Percentiles rank a stretch among this genome's conserved stretches.
Evolutionary conservation across 2,888 invertebrate species (phyloP).

Genomic region (Agrochola litura): DNA sequence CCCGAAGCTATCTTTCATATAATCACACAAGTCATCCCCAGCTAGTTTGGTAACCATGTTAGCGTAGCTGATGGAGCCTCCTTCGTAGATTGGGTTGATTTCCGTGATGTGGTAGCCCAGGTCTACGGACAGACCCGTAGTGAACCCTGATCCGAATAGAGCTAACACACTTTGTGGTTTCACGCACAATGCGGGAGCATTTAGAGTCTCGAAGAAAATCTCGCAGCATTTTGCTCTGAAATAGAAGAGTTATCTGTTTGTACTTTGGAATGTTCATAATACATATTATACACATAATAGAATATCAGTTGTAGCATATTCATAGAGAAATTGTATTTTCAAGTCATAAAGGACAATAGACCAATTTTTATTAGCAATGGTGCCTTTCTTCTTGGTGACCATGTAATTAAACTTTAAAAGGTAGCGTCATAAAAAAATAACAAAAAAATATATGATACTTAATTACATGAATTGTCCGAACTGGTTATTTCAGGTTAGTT

Average conservation of each 20-base stretch:
- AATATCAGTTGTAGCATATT: neutral
- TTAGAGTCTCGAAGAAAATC: conserved; percentile 83
- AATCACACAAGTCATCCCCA: conserved; percentile 71
- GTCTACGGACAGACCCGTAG: conserved; percentile 83
- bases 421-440: conserved; percentile 12
- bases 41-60: conserved; percentile 77
- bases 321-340: too few relatives aligned
- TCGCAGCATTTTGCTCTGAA: conserved; percentile 82
- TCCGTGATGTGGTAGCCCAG: conserved; percentile 79
- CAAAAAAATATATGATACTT: neutral
- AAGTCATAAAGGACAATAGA: neutral
- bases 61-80: conserved; percentile 78
- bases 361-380: neutral
- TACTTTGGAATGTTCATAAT: neutral
- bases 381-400: neutral
- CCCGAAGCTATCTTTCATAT: conserved; percentile 70
- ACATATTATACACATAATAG: neutral
- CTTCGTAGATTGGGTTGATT: conserved; percentile 82
- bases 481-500: too few relatives aligned
- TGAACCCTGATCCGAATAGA: conserved; percentile 80
- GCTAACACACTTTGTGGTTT: conserved; percentile 79
- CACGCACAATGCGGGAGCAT: conserved; percentile 80
- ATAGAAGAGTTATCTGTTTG: conserved; percentile 2
- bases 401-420: neutral
- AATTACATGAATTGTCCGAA: neutral